Evolutionary conservation across 2,797 vertebrate genomes (phyloP).

Genomic region (Cyprinella venusta): DNA sequence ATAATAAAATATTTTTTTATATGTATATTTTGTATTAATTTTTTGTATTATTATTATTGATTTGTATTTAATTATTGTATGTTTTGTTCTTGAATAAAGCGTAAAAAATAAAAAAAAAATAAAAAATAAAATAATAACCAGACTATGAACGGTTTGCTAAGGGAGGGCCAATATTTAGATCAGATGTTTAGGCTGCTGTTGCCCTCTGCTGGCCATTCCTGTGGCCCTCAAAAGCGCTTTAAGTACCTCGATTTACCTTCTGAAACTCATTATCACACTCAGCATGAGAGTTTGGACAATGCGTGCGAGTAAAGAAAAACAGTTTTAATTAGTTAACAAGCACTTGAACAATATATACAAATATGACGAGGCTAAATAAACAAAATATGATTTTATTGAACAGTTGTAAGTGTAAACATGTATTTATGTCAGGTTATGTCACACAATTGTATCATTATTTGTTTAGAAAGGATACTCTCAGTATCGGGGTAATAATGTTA

Average conservation of each 20-base stretch:
- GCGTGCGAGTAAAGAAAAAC: not conserved
- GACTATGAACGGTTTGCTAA: not conserved
- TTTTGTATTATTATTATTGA: too few species aligned
- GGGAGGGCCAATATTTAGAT: not conserved
- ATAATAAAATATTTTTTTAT: too few species aligned
- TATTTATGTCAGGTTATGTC: not conserved
- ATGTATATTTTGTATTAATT: too few species aligned
- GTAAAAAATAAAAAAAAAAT: too few species aligned
- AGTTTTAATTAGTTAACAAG: not conserved
- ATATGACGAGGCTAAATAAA: not conserved
- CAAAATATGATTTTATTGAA: slow-evolving; percentile 35
- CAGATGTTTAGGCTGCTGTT: not conserved
- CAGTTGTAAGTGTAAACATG: slow-evolving; percentile 19
- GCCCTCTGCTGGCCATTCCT: not conserved
- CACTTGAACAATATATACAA: not conserved
- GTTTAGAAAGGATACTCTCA: not conserved
- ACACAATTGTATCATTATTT: not conserved
- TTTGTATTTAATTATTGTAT: too few species aligned
- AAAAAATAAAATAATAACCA: not conserved
- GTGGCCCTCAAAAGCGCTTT: not conserved
- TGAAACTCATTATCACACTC: not conserved
- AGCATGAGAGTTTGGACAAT: not conserved
- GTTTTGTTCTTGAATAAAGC: too few species aligned
- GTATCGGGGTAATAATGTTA: not conserved
- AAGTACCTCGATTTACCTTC: not conserved